phyloP scores from a whole-genome alignment of 2,113 vertebrate genomes.

The Neomonachus schauinslandi region DNA sequence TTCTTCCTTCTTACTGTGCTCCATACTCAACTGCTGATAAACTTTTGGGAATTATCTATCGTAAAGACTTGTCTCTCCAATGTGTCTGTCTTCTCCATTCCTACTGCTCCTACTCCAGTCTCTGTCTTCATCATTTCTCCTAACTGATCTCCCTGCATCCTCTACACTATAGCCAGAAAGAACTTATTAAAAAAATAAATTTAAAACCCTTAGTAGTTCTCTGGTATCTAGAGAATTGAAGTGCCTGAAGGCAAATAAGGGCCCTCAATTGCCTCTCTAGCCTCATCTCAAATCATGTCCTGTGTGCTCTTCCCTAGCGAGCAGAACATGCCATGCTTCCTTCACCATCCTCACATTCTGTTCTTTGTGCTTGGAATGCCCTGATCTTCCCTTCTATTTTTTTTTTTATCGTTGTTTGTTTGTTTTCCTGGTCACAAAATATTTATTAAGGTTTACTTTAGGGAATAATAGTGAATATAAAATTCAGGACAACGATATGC shows the following conservation, averaged over 20 bases:
- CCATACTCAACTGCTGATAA: neutral
- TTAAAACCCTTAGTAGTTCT: neutral
- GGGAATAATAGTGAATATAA: constrained; percentile 96
- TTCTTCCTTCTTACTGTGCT: neutral
- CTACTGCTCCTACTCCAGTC: neutral
- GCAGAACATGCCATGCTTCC: neutral
- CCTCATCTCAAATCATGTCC: neutral
- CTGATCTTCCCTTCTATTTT: neutral
- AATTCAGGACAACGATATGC: constrained; percentile 97
- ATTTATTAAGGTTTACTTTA: constrained; percentile 97
- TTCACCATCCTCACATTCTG: neutral
- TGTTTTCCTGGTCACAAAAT: constrained; percentile 94
- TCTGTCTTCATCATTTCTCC: neutral
- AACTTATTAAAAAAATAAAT: neutral
- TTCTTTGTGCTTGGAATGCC: neutral
- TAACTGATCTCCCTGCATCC: neutral
- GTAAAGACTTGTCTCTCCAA: neutral
- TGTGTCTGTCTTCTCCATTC: neutral
- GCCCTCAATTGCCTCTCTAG: neutral
- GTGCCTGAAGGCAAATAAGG: neutral
- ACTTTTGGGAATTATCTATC: neutral
- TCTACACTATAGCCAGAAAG: neutral
- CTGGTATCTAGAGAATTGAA: neutral
- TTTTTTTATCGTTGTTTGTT: neutral
- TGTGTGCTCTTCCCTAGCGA: neutral